A percentile compares a stretch with the other conserved stretches of the same genome.
phyloP scores from a whole-genome alignment of 2,797 vertebrate genomes.

The Phoebastria nigripes region DNA sequence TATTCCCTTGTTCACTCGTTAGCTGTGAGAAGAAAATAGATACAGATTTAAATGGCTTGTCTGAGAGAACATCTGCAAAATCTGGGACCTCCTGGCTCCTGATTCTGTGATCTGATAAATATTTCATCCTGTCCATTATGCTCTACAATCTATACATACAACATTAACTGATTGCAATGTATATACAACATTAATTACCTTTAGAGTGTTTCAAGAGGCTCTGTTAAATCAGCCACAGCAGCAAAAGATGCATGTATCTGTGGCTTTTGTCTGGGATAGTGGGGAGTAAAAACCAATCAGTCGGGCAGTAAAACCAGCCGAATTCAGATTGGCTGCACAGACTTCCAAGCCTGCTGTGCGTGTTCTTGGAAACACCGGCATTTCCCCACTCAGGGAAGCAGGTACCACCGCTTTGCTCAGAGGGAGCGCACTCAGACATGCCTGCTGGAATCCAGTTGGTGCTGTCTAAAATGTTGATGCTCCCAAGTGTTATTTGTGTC shows the following conservation, averaged over 20 bases:
- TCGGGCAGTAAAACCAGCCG: not conserved
- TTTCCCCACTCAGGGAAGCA: not conserved
- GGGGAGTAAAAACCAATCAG: not conserved
- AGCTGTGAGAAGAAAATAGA: slow-evolving; percentile 32
- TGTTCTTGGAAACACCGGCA: not conserved
- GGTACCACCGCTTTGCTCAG: not conserved
- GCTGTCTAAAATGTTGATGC: not conserved
- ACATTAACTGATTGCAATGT: slow-evolving; percentile 2
- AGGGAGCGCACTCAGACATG: not conserved
- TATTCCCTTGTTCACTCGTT: slow-evolving; percentile 32
- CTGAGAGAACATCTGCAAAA: slow-evolving; percentile 33
- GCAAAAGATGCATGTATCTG: not conserved
- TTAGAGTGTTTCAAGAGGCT: not conserved
- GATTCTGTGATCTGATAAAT: slow-evolving; percentile 11
- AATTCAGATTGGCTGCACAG: not conserved
- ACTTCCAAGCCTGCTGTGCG: not conserved
- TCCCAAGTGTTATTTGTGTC: not conserved
- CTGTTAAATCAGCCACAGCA: not conserved
- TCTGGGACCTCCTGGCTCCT: not conserved
- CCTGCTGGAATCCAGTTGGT: not conserved
- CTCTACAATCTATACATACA: not conserved
- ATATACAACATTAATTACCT: not conserved
- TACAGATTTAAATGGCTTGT: slow-evolving; percentile 14
- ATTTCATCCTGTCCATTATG: slow-evolving; percentile 28
- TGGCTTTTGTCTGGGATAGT: not conserved